Percentiles rank a stretch among this genome's conserved stretches.
Evolutionary conservation across 2,113 vertebrate species (phyloP).

Genomic region (Gavialis gangeticus): DNA sequence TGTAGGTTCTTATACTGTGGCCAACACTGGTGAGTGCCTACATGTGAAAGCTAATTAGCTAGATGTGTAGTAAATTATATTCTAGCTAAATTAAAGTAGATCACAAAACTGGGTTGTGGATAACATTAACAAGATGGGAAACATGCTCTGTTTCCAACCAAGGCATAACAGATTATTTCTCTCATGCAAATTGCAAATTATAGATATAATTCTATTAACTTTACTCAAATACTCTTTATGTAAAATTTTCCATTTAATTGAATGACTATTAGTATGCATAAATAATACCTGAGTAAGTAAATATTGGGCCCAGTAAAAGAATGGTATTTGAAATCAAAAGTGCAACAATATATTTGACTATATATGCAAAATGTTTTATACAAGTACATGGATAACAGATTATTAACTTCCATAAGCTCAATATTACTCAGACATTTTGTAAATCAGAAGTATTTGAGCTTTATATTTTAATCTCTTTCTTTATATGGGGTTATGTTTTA

Average conservation of each 20-base stretch:
- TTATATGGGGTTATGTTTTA: background rate
- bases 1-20: background rate
- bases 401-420: constrained; percentile 30
- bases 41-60: background rate
- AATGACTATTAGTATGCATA: background rate
- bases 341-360: constrained; percentile 18
- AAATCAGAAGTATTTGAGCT: constrained; percentile 51
- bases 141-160: background rate
- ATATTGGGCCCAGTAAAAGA: background rate
- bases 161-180: fast-evolving
- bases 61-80: background rate
- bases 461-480: background rate
- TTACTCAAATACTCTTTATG: constrained; percentile 10
- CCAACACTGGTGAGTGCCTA: background rate
- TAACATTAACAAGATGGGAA: constrained; percentile 9
- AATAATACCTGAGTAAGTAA: background rate
- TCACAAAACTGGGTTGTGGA: constrained; percentile 33
- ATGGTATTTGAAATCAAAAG: background rate
- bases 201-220: constrained; percentile 31
- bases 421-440: constrained; percentile 24
- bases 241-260: background rate
- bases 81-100: background rate
- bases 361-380: constrained; percentile 37
- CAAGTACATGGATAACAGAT: constrained; percentile 3
- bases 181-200: background rate